Base-by-base conservation (phyloP, 2,113 vertebrate genomes). In the Callorhinus ursinus region DNA sequence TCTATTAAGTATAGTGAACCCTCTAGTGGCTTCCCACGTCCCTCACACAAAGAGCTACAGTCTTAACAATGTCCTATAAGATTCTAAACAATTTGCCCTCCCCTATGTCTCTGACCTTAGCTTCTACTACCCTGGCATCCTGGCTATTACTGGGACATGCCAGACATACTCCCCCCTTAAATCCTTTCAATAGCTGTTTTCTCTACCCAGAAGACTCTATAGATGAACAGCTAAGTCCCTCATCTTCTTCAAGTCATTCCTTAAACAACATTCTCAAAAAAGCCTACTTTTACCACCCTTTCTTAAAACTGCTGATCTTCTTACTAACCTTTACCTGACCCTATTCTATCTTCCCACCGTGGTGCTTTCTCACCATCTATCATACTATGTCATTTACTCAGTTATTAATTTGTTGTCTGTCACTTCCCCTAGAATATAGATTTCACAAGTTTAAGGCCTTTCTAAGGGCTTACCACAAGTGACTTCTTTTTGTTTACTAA, bases 391-490 rank as follows among this genome's bases (percentile, higher is more conserved):
- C 80, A 93, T 87, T 92, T 72, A 72, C 10, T 89, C 74, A 69
- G 31, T 96, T 81, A 77, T 77, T 80, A 85, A 69, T 85, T 93
- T 87, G 69, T 39, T 88, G 11, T 61, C 39, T 96, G 55, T 83
- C 55, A 93, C 19, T 95, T 82, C 46, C 42, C 61, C 22, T 24
- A 97, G 24, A 71, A 90, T 84, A 31, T 28, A 90, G 18, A 6
- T 53, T 79, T 97, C 59, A 87, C 16, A 83, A 55, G 12, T 51
- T 5, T 11, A 90, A 31, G 21, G 21, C 55, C 85, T 42, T 82
- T 72, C 63, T 31, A 89, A 74, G 13, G 59, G 69, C 22, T 51
- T 22, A 90, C 36, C 21, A 57, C 15, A 24, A 59, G 71, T 19
- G 24, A 91, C 51, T 33, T 53, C 31, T 95, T 74, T 89, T 86